Evolutionary conservation across 2,113 vertebrate species (phyloP), one percentile per base, ranked within the genome.

Genomic region (Vulpes ferrilata): DNA sequence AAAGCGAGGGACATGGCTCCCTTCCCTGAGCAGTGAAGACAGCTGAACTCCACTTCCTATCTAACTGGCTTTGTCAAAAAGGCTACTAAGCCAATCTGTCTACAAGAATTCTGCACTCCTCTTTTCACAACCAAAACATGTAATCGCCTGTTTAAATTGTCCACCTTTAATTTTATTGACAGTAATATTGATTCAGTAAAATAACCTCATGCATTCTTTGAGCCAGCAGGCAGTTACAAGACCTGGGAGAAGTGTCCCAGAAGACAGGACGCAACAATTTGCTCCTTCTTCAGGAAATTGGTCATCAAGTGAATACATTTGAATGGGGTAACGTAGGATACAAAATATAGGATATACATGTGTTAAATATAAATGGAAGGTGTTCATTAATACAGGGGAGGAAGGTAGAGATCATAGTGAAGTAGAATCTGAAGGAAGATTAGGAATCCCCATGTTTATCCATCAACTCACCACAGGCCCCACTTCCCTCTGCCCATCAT

Each of bases 41-140:
- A 35, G 17, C 43, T 90, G 55, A 98, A 84, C 32, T 95, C 83
- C 19, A 43, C 48, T 83, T 95, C 27, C 82, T 73, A 96, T 97
- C 19, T 76, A 95, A 96, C 94, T 91, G 20, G 0, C 57, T 97
- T 96, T 98, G 85, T 90, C 95, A 93, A 76, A 95, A 90, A 96
- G 78, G 53, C 20, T 82, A 55, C 19, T 64, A 59, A 90, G 48
- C 30, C 10, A 19, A 30, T 71, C 22, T 43, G 10, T 82, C 57
- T 60, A 6, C 4, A 19, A 79, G 55, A 81, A 71, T 86, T 59
- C 71, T 11, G 1, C 0, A 19, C 25, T 94, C 59, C 11, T 55
- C 12, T 64, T 43, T 84, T 93, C 43, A 88, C 59, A 92, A 53
- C 25, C 30, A 30, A 25, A 84, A 65, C 2, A 22, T 27, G 48